phyloP scores from a whole-genome alignment of 2,113 vertebrate genomes.

The Grallaria varia region DNA sequence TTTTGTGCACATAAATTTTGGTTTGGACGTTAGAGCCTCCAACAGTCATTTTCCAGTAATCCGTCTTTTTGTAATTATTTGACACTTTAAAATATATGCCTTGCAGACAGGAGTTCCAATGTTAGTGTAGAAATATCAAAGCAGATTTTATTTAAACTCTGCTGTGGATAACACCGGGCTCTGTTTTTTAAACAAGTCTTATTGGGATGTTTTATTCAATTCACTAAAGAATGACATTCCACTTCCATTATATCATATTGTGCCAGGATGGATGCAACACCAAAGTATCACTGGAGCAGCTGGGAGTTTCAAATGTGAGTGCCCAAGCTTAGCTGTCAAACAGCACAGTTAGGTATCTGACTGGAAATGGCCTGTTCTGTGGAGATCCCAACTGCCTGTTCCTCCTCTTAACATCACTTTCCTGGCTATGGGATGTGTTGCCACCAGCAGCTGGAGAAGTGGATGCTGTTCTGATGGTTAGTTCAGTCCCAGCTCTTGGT shows the following conservation, averaged over 20 bases:
- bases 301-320: not conserved
- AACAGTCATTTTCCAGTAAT: slow-evolving; percentile 24
- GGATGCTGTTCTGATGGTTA: not conserved
- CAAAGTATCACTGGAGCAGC: not conserved
- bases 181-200: slow-evolving; percentile 1
- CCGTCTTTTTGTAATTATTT: not conserved
- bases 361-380: not conserved
- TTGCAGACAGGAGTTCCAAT: slow-evolving; percentile 1
- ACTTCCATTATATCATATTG: not conserved
- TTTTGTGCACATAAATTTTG: not conserved
- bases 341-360: not conserved
- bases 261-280: not conserved
- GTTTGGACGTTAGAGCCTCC: not conserved
- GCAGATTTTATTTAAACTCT: not conserved
- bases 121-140: not conserved
- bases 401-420: not conserved
- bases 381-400: not conserved
- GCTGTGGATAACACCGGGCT: not conserved
- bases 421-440: not conserved
- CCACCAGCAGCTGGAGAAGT: not conserved
- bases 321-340: not conserved
- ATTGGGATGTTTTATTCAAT: not conserved
- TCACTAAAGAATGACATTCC: not conserved
- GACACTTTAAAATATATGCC: not conserved
- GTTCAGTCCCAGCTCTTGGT: not conserved